These are phyloP conservation scores for Syritta pipiens DNA, from an alignment of 2,888 invertebrate species.

Conservation along the genomic window DNA sequence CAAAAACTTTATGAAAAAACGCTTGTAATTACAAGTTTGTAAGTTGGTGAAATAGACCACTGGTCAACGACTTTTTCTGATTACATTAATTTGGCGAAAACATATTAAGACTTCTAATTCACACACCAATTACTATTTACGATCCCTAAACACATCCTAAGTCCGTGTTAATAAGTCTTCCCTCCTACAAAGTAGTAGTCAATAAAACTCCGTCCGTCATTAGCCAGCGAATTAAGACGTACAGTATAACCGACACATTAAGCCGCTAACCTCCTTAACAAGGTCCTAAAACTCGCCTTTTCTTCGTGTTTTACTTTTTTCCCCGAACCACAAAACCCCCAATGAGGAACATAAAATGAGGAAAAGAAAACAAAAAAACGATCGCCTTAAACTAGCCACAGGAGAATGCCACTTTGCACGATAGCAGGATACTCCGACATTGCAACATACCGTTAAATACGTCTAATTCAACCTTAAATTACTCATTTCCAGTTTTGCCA, in stretches of 20 bases:
- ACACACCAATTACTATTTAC: no score
- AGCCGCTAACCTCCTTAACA: not conserved
- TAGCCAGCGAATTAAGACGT: not conserved
- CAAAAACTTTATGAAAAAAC: no score
- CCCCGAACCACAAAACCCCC: not conserved
- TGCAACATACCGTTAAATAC: constrained; percentile 67
- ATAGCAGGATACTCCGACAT: constrained; percentile 54
- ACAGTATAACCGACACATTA: no score
- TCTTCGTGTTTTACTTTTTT: no score
- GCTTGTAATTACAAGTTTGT: no score
- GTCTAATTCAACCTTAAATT: constrained; percentile 68
- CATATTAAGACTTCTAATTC: no score
- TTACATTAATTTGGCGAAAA: no score
- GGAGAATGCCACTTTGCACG: constrained; percentile 47
- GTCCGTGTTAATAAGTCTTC: no score
- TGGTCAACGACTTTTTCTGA: no score
- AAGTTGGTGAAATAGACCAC: no score
- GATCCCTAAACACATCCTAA: no score
- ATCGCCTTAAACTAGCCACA: constrained; percentile 22
- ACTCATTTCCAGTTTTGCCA: constrained; percentile 57
- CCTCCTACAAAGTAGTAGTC: no score
- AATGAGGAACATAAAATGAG: not conserved
- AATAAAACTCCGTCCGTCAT: not conserved
- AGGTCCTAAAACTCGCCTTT: constrained; percentile 6
- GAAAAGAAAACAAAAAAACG: not conserved